Conservation (phyloP, 2,888 invertebrate species). For the Cerceris ruficornis region DNA sequence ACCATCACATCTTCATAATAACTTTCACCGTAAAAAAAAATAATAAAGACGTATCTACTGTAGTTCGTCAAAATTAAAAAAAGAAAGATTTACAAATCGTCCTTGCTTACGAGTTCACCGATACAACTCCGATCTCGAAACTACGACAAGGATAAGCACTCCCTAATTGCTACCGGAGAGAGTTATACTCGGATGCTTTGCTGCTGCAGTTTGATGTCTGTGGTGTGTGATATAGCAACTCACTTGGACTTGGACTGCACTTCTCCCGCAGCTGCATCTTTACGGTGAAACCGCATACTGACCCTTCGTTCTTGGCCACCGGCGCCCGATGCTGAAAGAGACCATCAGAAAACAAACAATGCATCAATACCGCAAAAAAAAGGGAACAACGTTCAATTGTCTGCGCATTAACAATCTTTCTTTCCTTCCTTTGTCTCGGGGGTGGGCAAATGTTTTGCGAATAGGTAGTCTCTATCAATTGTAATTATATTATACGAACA, state of each 20-base stretch:
- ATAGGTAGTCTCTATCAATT: too few species aligned
- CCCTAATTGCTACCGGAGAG: conserved; percentile 45
- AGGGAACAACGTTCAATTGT: conserved; percentile 14
- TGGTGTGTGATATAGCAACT: conserved; percentile 68
- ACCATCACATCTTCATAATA: too few species aligned
- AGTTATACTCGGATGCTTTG: conserved; percentile 57
- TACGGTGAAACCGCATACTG: conserved; percentile 80
- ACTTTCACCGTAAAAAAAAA: too few species aligned
- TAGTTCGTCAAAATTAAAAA: background rate
- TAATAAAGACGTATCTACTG: too few species aligned
- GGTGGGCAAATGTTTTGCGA: background rate
- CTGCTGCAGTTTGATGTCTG: conserved; percentile 12
- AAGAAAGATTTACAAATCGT: background rate
- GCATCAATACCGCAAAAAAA: conserved; percentile 48
- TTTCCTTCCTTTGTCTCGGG: conserved; percentile 8
- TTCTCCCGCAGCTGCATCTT: conserved; percentile 73
- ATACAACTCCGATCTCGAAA: conserved; percentile 3
- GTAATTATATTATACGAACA: too few species aligned
- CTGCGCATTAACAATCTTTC: conserved; percentile 26
- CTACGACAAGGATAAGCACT: conserved; percentile 28
- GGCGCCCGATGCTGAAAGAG: conserved; percentile 78
- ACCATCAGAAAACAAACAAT: conserved; percentile 63
- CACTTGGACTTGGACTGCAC: conserved; percentile 79
- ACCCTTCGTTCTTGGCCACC: conserved; percentile 80
- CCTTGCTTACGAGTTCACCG: conserved; percentile 2